These are phyloP conservation scores for Arrhamphus sclerolepis DNA, from an alignment of 2,797 vertebrate genomes.

Conservation along the genomic window DNA sequence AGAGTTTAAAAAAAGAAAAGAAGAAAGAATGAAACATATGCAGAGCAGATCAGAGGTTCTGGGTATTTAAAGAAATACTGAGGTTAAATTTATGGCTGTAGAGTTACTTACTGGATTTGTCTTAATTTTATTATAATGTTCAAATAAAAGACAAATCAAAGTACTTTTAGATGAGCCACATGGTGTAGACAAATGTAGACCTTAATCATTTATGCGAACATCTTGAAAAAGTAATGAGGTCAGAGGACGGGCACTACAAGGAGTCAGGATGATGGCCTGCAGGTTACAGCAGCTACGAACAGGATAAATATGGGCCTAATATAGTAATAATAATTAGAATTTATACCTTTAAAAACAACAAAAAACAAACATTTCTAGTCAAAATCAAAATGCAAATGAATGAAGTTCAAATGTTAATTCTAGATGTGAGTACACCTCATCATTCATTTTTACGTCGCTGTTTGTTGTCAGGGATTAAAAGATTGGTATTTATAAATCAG, in stretches of 20 bases:
- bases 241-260: conserved; percentile 35
- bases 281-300: background rate
- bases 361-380: no score
- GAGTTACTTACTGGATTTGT: conserved; percentile 34
- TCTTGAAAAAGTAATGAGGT: conserved; percentile 55
- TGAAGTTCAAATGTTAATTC: conserved; percentile 22
- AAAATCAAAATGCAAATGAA: no score
- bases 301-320: conserved; percentile 12
- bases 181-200: conserved; percentile 30
- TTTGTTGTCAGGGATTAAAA: conserved; percentile 51
- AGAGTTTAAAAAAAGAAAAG: no score
- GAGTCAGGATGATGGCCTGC: conserved; percentile 14
- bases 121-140: conserved; percentile 34
- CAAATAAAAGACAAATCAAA: conserved; percentile 23
- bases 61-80: conserved; percentile 2
- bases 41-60: conserved; percentile 28
- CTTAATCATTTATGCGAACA: conserved; percentile 56
- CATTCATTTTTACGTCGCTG: conserved; percentile 7
- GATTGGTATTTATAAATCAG: conserved; percentile 16
- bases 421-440: conserved; percentile 1
- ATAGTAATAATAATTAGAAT: no score
- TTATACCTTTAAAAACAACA: no score
- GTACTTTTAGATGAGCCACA: conserved; percentile 24
- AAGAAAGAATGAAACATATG: background rate
- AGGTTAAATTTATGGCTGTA: conserved; percentile 27